phyloP scores from a whole-genome alignment of 2,888 invertebrate genomes.

The Sarcophaga carnaria region DNA sequence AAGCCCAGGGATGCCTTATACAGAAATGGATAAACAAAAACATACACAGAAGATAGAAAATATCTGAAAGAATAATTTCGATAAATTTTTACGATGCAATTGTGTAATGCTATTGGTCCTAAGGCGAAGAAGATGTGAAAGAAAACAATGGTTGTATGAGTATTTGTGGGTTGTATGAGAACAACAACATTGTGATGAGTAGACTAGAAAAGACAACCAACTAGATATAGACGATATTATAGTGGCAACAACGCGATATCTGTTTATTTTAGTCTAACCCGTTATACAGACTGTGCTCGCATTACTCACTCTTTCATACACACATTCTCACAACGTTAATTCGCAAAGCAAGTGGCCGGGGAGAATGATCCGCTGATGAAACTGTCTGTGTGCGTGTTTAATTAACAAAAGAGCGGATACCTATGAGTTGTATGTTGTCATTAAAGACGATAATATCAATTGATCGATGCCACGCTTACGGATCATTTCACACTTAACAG shows the following conservation, averaged over 20 bases:
- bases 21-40: neutral
- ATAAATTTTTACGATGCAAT: conserved; percentile 14
- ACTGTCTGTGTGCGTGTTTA: neutral
- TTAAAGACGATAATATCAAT: conserved; percentile 61
- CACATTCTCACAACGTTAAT: neutral
- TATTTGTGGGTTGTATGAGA: neutral
- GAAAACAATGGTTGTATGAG: neutral
- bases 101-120: conserved; percentile 58
- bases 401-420: conserved; percentile 42
- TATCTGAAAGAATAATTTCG: neutral
- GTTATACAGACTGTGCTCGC: conserved; percentile 64
- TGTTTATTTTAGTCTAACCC: conserved; percentile 71
- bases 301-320: conserved; percentile 10
- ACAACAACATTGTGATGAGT: neutral
- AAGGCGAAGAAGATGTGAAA: neutral
- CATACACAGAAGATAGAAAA: neutral
- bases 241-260: conserved; percentile 47
- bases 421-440: conserved; percentile 47
- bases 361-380: neutral
- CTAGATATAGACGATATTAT: conserved; percentile 29
- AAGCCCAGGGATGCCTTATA: neutral
- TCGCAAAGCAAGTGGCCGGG: conserved; percentile 20
- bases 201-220: conserved; percentile 21
- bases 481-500: conserved; percentile 70
- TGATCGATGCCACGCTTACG: conserved; percentile 69